These are phyloP conservation scores for Pterophyllum scalare DNA, from an alignment of 2,113 vertebrate genomes.

Conservation along the genomic window DNA sequence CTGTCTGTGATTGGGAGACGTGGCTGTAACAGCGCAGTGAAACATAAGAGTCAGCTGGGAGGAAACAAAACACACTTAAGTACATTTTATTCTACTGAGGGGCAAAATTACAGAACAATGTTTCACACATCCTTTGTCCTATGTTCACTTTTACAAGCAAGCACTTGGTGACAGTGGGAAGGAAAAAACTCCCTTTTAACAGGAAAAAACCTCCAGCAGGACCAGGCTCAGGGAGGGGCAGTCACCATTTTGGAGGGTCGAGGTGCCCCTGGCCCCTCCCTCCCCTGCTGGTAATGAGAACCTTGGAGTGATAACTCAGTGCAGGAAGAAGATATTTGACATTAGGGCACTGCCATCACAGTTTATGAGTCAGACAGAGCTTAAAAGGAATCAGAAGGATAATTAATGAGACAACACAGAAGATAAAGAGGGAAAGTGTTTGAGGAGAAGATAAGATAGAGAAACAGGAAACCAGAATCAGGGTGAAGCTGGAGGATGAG, in stretches of 20 bases:
- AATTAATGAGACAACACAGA: background rate
- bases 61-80: too few species aligned
- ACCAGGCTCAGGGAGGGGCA: too few species aligned
- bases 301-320: background rate
- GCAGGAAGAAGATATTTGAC: background rate
- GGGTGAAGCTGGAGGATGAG: background rate
- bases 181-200: too few species aligned
- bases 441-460: background rate
- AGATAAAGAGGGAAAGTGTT: background rate
- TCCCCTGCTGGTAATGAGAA: background rate
- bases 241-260: background rate
- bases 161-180: too few species aligned
- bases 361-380: background rate
- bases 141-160: background rate
- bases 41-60: background rate
- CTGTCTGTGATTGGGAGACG: background rate
- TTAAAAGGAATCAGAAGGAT: background rate
- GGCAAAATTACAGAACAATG: background rate
- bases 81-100: background rate
- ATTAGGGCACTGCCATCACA: background rate
- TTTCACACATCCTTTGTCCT: background rate
- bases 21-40: background rate
- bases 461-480: background rate
- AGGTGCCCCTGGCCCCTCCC: fast-evolving
- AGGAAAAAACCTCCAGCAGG: too few species aligned